A percentile compares a stretch with the other conserved stretches of the same genome.
phyloP scores from a whole-genome alignment of 2,888 invertebrate genomes.

The Drosophila longiperda region DNA sequence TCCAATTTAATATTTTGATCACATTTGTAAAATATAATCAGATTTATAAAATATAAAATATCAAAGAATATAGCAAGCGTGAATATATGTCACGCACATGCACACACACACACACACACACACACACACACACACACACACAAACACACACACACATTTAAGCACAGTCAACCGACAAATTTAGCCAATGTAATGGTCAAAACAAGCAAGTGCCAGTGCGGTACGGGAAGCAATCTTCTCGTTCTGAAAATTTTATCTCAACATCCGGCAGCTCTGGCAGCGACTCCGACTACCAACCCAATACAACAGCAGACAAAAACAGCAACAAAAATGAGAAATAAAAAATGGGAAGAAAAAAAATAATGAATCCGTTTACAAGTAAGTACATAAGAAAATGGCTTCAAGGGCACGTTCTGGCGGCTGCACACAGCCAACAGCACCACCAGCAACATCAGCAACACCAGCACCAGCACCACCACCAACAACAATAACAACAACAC shows the following conservation, averaged over 20 bases:
- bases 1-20: slow-evolving; percentile 61
- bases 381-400: slow-evolving; percentile 74
- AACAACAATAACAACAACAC: slow-evolving; percentile 33
- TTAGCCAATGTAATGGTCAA: slow-evolving; percentile 74
- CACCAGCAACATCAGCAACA: slow-evolving; percentile 10
- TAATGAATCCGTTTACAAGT: slow-evolving; percentile 67
- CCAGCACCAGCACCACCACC: slow-evolving; percentile 15
- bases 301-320: slow-evolving; percentile 14
- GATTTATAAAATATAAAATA: slow-evolving; percentile 56
- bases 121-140: slow-evolving; percentile 36
- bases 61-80: slow-evolving; percentile 57
- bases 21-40: slow-evolving; percentile 70
- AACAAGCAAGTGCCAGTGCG: slow-evolving; percentile 57
- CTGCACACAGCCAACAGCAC: slow-evolving; percentile 34
- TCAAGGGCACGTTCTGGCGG: slow-evolving; percentile 71
- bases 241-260: slow-evolving; percentile 71
- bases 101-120: slow-evolving; percentile 31
- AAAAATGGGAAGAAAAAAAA: slow-evolving; percentile 29
- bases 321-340: slow-evolving; percentile 20
- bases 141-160: slow-evolving; percentile 13
- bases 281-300: slow-evolving; percentile 35
- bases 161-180: slow-evolving; percentile 47
- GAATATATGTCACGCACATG: slow-evolving; percentile 48
- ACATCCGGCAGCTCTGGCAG: slow-evolving; percentile 56
- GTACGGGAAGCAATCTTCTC: slow-evolving; percentile 70